Evolutionary conservation across 1,140 invertebrate genomes (phyloP), one percentile per base, ranked within the genome.

Genomic region (Tetranychus cinnabarinus): DNA sequence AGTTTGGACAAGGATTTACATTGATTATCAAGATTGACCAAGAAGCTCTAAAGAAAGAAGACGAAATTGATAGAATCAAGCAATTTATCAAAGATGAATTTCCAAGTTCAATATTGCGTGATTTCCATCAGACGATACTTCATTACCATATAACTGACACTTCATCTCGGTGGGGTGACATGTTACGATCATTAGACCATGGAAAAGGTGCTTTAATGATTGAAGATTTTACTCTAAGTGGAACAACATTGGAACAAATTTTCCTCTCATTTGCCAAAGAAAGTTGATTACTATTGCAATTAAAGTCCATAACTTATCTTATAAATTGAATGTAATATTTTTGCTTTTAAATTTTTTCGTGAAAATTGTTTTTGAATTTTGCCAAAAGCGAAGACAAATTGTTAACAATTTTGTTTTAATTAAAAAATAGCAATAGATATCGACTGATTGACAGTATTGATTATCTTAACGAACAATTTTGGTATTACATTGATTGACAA

Each of bases 1-100:
- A 83, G 69, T 86, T 85, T 68, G 84, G 85, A 37, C 77, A 81
- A 66, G 84, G 84, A 3, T 64, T 54, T 46, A 56, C 50, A 33
- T 31, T 45, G 8, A 45, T 31, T 6, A 58, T 58, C 6, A 58
- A 58, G 12, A 33, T 34, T 5, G 45, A 58, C 15, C 8, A 33
- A 10, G 57, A 58, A 3, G 5, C 50, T 2, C 8, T n/a, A 12
- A 31, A 31, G 2, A 10, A 34, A 12, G 10, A 33, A 36, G 55
- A 15, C 4, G 6, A 52, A n/a, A 15, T 52, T 6, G 15, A n/a
- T 7, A 5, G 6, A 48, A 15, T 60, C 36, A 34, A 57, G 10
- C 6, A 57, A 37, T 13, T 36, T 5, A 60, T 65, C n/a, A 2
- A 12, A 8, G n/a, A 39, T 33, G 13, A n/a, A 31, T 35, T 65